Conservation (phyloP, 2,797 vertebrate genomes). For the Paedocypris micromegethes region DNA sequence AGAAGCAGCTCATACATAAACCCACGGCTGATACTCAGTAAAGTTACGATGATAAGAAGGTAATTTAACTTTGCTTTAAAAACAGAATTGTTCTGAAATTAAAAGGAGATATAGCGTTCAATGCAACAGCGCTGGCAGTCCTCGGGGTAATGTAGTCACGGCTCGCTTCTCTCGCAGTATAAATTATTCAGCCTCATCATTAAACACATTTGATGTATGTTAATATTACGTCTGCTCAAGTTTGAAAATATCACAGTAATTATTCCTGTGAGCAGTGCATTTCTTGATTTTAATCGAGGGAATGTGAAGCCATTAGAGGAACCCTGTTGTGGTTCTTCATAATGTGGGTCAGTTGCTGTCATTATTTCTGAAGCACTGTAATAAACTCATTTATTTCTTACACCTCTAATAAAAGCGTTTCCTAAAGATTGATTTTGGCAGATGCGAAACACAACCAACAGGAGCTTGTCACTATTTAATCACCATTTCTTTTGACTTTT, state of each 20-base stretch:
- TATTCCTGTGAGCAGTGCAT: conserved; percentile 50
- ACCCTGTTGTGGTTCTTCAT: conserved; percentile 17
- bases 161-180: conserved; percentile 48
- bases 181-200: conserved; percentile 66
- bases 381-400: conserved; percentile 23
- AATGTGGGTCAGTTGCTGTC: conserved; percentile 23
- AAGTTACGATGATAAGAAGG: not conserved
- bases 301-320: conserved; percentile 1
- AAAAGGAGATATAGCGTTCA: not conserved
- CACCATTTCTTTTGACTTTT: too few species aligned
- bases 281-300: conserved; percentile 50
- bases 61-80: not conserved
- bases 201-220: conserved; percentile 58
- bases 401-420: not conserved
- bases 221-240: conserved; percentile 28
- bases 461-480: too few species aligned
- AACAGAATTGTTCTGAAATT: not conserved
- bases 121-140: not conserved
- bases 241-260: conserved; percentile 45
- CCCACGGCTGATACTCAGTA: not conserved
- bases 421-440: not conserved
- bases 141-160: conserved; percentile 57
- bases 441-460: too few species aligned
- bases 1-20: not conserved
- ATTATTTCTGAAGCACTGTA: conserved; percentile 28